Percentiles rank a stretch among this genome's conserved stretches.
Conservation (phyloP, 2,113 vertebrate genomes). For the Laticauda laticaudata region DNA sequence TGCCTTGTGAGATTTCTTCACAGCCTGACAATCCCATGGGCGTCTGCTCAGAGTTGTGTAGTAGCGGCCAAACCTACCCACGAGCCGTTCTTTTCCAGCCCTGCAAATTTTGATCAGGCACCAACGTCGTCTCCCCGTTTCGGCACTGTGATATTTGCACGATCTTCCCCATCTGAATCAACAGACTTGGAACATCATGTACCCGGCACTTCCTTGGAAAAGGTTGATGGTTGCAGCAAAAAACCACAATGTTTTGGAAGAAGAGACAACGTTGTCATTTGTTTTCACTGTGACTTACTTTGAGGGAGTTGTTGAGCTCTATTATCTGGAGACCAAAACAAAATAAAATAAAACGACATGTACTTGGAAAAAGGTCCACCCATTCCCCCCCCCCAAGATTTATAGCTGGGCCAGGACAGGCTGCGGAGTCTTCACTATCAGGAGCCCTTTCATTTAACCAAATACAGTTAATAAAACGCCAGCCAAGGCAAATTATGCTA, state of each 20-base stretch:
- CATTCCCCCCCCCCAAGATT: neutral
- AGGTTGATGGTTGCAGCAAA: neutral
- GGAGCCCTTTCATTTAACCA: neutral
- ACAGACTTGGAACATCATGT: neutral
- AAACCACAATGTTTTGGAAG: neutral
- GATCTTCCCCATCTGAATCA: conserved; percentile 11
- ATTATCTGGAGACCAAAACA: neutral
- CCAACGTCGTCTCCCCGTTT: neutral
- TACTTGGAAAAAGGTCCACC: neutral
- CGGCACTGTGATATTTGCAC: neutral
- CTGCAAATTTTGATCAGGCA: neutral
- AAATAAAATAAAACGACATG: neutral
- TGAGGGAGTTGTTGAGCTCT: neutral
- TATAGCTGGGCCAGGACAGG: neutral
- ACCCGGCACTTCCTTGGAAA: neutral
- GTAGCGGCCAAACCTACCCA: neutral
- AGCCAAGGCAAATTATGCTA: neutral
- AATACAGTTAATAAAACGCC: neutral
- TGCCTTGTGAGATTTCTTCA: neutral
- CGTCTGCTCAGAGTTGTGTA: neutral
- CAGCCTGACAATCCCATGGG: neutral
- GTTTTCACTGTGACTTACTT: neutral
- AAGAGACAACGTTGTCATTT: neutral
- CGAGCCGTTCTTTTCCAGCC: too few species aligned
- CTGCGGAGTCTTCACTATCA: neutral